Conservation (phyloP, 2,797 vertebrate genomes). For the Sebastes vulpes region DNA sequence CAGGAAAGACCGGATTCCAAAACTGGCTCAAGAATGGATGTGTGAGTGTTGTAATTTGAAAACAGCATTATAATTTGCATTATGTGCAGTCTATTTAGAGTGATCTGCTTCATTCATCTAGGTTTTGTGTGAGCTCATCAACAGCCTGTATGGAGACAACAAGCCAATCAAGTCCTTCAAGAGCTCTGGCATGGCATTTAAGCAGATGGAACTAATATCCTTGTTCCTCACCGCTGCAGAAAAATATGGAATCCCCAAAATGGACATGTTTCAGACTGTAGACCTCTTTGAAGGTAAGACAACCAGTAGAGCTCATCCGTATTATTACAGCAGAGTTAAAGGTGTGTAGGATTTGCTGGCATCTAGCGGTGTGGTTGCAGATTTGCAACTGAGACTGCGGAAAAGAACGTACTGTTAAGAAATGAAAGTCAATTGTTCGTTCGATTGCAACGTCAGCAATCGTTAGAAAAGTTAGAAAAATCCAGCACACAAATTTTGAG, state of each 20-base stretch:
- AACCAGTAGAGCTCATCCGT: neutral
- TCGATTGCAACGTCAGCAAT: too few species aligned
- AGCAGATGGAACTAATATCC: constrained; percentile 97
- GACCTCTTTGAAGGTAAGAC: constrained; percentile 93
- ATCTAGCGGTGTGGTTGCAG: too few species aligned
- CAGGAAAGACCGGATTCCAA: constrained; percentile 92
- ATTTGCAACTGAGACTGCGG: too few species aligned
- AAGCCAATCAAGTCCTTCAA: constrained; percentile 89
- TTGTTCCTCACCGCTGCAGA: constrained; percentile 94
- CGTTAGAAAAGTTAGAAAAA: too few species aligned
- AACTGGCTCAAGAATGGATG: constrained; percentile 95
- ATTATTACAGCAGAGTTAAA: neutral
- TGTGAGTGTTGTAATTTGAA: constrained; percentile 82
- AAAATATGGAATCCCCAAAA: constrained; percentile 92
- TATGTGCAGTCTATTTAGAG: neutral
- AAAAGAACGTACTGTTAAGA: too few species aligned
- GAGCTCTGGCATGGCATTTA: constrained; percentile 91
- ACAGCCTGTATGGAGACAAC: constrained; percentile 88
- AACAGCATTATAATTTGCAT: neutral
- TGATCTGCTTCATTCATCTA: constrained; percentile 53
- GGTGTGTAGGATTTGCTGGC: too few species aligned
- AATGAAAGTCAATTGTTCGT: too few species aligned
- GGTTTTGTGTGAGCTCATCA: constrained; percentile 93
- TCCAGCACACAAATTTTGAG: too few species aligned
- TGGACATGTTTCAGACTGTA: constrained; percentile 96